These are phyloP conservation scores for Lophius piscatorius DNA, from an alignment of 2,113 vertebrate species.

Conservation along the genomic window DNA sequence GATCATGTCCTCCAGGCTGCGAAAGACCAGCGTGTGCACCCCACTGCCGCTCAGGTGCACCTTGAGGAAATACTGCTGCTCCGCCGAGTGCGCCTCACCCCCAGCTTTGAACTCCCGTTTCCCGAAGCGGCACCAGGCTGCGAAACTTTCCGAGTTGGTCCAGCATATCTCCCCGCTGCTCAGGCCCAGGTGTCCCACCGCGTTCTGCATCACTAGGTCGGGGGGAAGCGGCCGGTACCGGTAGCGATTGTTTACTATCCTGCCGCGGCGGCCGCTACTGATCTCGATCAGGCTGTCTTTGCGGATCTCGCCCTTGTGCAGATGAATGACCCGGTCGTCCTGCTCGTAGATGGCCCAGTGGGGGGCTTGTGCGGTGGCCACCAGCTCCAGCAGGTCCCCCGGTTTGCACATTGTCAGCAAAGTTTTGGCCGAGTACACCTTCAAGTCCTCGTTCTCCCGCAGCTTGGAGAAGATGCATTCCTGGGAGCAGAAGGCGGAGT, in stretches of 20 bases:
- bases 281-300: slow-evolving; percentile 94
- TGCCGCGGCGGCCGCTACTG: slow-evolving; percentile 88
- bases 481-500: slow-evolving; percentile 96
- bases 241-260: slow-evolving; percentile 97
- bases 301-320: slow-evolving; percentile 96
- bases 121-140: slow-evolving; percentile 98
- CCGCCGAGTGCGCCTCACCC: slow-evolving; percentile 89
- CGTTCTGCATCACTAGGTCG: slow-evolving; percentile 97
- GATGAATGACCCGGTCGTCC: slow-evolving; percentile 91
- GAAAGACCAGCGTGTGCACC: slow-evolving; percentile 93
- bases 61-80: slow-evolving; percentile 94
- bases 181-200: slow-evolving; percentile 93
- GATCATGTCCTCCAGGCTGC: slow-evolving; percentile 97
- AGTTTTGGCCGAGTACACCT: slow-evolving; percentile 88
- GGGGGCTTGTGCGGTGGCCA: slow-evolving; percentile 86
- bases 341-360: slow-evolving; percentile 97
- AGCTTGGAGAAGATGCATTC: slow-evolving; percentile 99
- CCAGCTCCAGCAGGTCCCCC: slow-evolving; percentile 95
- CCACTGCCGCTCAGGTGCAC: slow-evolving; percentile 91
- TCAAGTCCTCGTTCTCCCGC: slow-evolving; percentile 91
- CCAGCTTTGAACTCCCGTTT: slow-evolving; percentile 98
- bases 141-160: slow-evolving; percentile 99
- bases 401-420: slow-evolving; percentile 95
- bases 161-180: slow-evolving; percentile 95
- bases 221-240: slow-evolving; percentile 94